A percentile compares a stretch with the other conserved stretches of the same genome.
phyloP scores from a whole-genome alignment of 2,888 invertebrate genomes.

The Anarsia innoxiella region DNA sequence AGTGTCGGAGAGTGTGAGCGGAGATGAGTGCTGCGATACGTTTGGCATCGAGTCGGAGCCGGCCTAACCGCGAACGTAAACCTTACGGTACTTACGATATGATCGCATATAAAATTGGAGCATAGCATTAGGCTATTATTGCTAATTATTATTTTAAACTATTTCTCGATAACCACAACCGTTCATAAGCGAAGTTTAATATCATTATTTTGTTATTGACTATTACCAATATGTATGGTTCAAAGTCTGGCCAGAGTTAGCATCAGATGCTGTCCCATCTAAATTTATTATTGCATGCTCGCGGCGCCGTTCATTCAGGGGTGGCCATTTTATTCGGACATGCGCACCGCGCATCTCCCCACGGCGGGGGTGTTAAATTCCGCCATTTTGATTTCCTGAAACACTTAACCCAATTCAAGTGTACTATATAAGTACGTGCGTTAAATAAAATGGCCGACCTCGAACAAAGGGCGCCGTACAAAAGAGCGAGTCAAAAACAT shows the following conservation, averaged over 20 bases:
- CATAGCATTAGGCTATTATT: conserved; percentile 70
- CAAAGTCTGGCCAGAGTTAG: conserved; percentile 38
- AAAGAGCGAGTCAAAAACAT: conserved; percentile 45
- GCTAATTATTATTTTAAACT: conserved; percentile 70
- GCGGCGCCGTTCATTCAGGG: conserved; percentile 36
- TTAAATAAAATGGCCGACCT: conserved; percentile 31
- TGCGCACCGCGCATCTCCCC: conserved; percentile 47
- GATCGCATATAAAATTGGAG: conserved; percentile 65
- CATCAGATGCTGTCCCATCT: conserved; percentile 54
- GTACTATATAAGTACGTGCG: conserved; percentile 19
- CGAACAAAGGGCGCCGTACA: conserved; percentile 51
- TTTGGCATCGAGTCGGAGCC: conserved; percentile 42
- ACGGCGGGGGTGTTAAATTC: conserved; percentile 25
- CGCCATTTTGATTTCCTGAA: conserved; percentile 65
- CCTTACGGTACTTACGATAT: conserved; percentile 55
- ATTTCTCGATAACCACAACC: conserved; percentile 74
- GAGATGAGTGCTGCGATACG: conserved; percentile 26
- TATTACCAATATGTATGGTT: conserved; percentile 65
- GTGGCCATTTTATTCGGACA: conserved; percentile 52
- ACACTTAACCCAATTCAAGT: conserved; percentile 63
- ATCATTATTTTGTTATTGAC: conserved; percentile 70
- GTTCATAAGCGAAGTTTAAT: conserved; percentile 75
- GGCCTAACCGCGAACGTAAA: conserved; percentile 29
- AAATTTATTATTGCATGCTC: conserved; percentile 58
- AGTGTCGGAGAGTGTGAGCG: conserved; percentile 26